phyloP scores from a whole-genome alignment of 2,888 invertebrate species.

The Notocelia uddmanniana region DNA sequence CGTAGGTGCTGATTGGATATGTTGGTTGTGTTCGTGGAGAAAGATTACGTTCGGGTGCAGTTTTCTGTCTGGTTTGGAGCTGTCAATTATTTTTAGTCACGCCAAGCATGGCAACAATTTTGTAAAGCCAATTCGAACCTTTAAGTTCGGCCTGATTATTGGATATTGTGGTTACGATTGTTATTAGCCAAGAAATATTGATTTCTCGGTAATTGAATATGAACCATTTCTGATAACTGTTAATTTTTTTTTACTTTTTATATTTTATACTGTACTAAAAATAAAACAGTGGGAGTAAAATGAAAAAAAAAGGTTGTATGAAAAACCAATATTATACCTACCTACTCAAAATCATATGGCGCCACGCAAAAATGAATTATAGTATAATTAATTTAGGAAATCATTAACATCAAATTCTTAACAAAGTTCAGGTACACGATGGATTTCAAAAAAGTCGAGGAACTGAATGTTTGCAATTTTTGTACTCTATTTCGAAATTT shows the following conservation, averaged over 20 bases:
- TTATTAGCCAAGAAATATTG: conserved; percentile 7
- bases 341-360: background rate
- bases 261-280: background rate
- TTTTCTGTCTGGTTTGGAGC: conserved; percentile 15
- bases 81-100: background rate
- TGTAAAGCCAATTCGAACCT: background rate
- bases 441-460: background rate
- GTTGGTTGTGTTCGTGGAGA: conserved; percentile 33
- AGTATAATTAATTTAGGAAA: background rate
- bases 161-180: background rate
- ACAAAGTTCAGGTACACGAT: background rate
- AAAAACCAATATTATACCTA: background rate
- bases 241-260: background rate
- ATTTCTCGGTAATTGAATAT: background rate
- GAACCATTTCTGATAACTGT: background rate
- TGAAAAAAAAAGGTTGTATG: background rate
- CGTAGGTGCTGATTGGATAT: conserved; percentile 19
- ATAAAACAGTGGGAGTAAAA: background rate
- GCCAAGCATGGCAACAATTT: background rate
- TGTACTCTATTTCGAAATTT: background rate
- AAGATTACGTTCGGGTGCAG: conserved; percentile 17
- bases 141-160: background rate
- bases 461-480: no score
- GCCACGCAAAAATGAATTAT: background rate
- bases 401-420: background rate